Evolutionary conservation across 1,140 invertebrate genomes (phyloP), one percentile per base, ranked within the genome.

Genomic region (Musca domestica): DNA sequence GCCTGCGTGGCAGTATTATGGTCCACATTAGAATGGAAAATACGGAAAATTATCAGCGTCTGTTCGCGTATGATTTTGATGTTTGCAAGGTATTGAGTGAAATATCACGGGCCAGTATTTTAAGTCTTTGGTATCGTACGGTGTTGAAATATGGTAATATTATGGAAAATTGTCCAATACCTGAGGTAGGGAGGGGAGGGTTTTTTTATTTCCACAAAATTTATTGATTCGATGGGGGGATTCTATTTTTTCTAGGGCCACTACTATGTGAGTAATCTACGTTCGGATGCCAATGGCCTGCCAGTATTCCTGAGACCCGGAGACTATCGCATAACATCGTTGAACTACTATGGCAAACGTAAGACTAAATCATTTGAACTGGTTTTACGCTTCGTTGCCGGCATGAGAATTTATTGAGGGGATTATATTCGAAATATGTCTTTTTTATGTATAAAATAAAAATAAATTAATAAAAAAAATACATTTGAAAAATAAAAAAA

Each of bases 141-240:
- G 15, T 48, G 6, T 17, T 64, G 15, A 48, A 64, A 48, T 64
- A 64, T 48, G 7, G 46, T 15, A 25, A 64, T 27, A 6, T 25
- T 7, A 48, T 64, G 20, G 46, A 63, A 12, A 63, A 63, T 63
- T 63, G 58, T 63, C 58, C 58, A 20, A n/a, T 63, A n/a, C 6
- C 20, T 3, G 6, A 14, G 10, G 52, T 56, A 27, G 27, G 52
- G n/a, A n/a, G n/a, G n/a, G n/a, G n/a, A n/a, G 5, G 1, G 19
- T 51, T 22, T 51, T 51, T 51, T 0, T n/a, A n/a, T n/a, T n/a
- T n/a, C n/a, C n/a, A n/a, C n/a, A n/a, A n/a, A n/a, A n/a, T n/a
- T n/a, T n/a, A n/a, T n/a, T n/a, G n/a, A n/a, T n/a, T n/a, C n/a
- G n/a, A n/a, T n/a, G n/a, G n/a, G n/a, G n/a, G n/a, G n/a, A n/a